A percentile compares a stretch with the other conserved stretches of the same genome.
Evolutionary conservation across 2,888 invertebrate species (phyloP).

Genomic region (Lochmaea capreae): DNA sequence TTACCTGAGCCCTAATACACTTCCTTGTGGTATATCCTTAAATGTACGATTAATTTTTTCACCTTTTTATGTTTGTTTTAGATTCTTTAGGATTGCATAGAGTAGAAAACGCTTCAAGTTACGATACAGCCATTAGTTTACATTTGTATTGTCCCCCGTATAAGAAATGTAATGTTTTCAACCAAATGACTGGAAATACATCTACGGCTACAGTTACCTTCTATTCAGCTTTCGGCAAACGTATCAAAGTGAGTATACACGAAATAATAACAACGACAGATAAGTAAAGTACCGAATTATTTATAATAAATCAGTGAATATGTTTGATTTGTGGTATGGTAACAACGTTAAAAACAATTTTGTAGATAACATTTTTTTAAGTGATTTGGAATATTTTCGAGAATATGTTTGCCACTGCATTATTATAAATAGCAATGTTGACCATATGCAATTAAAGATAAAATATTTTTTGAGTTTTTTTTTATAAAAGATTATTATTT

Average conservation of each 20-base stretch:
- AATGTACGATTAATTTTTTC: not conserved
- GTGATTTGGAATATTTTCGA: not conserved
- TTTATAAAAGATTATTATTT: no score
- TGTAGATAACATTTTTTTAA: not conserved
- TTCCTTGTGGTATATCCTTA: no score
- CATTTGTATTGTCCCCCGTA: slow-evolving; percentile 98
- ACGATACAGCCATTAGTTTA: slow-evolving; percentile 89
- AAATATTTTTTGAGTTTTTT: no score
- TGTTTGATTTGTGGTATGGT: not conserved
- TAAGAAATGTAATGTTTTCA: slow-evolving; percentile 88
- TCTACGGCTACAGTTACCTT: slow-evolving; percentile 83
- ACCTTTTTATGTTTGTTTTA: slow-evolving; percentile 61
- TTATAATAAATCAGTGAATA: not conserved
- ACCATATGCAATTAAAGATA: not conserved
- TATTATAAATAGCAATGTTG: no score
- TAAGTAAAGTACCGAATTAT: no score
- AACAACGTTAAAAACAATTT: not conserved
- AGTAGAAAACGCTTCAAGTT: slow-evolving; percentile 93
- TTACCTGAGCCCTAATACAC: no score
- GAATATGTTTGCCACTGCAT: not conserved
- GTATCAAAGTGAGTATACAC: slow-evolving; percentile 70
- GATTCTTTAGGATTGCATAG: slow-evolving; percentile 95
- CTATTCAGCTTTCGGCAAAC: slow-evolving; percentile 90
- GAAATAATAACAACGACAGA: not conserved
- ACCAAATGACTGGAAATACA: slow-evolving; percentile 87